A percentile compares a stretch with the other conserved stretches of the same genome.
These are phyloP conservation scores for Lycocerus yunnanus DNA, from an alignment of 2,888 invertebrate species.

Conservation along the genomic window DNA sequence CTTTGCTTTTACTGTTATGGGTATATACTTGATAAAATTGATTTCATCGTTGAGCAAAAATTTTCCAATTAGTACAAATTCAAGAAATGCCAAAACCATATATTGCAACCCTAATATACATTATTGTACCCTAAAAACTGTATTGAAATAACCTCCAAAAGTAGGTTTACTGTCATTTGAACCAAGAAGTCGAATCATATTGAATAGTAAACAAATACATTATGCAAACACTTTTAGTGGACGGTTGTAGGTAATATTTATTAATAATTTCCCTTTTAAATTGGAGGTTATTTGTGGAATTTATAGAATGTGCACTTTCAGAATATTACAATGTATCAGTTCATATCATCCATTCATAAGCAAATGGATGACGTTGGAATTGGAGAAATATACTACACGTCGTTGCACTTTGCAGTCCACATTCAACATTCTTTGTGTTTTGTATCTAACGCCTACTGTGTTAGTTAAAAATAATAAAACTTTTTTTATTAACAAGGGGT, in stretches of 20 bases:
- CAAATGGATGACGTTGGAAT: no score
- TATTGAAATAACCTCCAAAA: not conserved
- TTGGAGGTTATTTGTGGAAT: not conserved
- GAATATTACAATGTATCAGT: no score
- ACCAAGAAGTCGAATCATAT: not conserved
- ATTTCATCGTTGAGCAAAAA: not conserved
- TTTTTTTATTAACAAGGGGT: not conserved
- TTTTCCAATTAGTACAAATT: not conserved
- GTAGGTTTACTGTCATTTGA: not conserved
- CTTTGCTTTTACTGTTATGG: not conserved
- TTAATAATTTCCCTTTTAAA: not conserved
- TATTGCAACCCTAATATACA: not conserved
- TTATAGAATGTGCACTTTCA: no score
- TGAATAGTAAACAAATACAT: not conserved
- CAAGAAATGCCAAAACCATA: not conserved
- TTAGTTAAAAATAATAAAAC: not conserved
- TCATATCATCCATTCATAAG: no score
- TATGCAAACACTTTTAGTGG: not conserved
- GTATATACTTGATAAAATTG: not conserved
- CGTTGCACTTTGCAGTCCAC: not conserved
- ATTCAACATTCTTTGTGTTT: not conserved
- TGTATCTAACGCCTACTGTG: not conserved
- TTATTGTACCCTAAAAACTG: not conserved
- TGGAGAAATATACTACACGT: not conserved
- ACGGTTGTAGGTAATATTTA: not conserved